Evolutionary conservation across 2,113 vertebrate genomes (phyloP), one percentile per base, ranked within the genome.

Genomic region (Hystrix cristata): DNA sequence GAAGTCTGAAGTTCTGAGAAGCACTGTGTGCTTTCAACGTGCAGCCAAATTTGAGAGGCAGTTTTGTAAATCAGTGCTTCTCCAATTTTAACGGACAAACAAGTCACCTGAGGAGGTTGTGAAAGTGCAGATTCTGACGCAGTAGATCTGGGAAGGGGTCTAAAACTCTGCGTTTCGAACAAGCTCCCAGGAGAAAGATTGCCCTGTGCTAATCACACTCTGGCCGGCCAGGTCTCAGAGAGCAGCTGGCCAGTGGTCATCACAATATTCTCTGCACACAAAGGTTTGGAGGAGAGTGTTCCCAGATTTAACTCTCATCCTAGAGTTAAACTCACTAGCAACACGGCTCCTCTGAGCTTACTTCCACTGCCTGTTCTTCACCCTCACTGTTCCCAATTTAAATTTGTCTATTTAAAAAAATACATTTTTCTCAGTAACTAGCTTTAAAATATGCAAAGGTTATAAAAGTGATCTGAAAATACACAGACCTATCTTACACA

Each of bases 401-500:
- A 79, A 59, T 71, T 18, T 23, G 29, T 72, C 59, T 43, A 11
- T 59, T 57, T 29, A 88, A 71, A 48, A 79, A 18, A 72, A 78
- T 38, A 57, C 51, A 43, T 72, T 72, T 27, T 43, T 53, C 46
- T 71, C 55, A n/a, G 16, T 93, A 65, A 60, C 31, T 46, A 34
- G 59, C 81, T 87, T 93, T 90, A 31, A 19, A 21, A 93, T 23
- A 48, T 27, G n/a, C 31, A 59, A 95, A 83, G 59, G 57, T 48
- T 93, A n/a, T 71, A n/a, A 79, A 59, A 53, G 23, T 65, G 38
- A 93, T 82, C 38, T 29, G 7, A 90, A 78, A 93, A 87, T 57
- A 65, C 3, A 69, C 0, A 83, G 19, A n/a, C 43, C 12, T 43
- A 2, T 82, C 82, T 60, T 84, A 85, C 19, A 65, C 19, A 31